Evolutionary conservation across 2,113 vertebrate genomes (phyloP).

Genomic region (Pseudorhombus dupliciocellatus): DNA sequence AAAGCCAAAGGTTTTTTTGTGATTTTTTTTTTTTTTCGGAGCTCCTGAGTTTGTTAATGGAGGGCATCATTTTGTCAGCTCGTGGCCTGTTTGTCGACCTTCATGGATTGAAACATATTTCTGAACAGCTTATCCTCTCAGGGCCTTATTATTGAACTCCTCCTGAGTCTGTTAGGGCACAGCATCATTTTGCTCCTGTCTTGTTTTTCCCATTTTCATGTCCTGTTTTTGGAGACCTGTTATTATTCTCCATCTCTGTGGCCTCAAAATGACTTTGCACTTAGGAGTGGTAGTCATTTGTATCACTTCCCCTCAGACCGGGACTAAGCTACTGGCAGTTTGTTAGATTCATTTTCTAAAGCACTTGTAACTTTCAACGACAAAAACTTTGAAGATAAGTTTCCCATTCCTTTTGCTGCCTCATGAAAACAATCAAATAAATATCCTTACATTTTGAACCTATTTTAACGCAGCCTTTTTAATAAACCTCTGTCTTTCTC

Average conservation of each 20-base stretch:
- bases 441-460: not conserved
- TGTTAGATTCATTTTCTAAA: not conserved
- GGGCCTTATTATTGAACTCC: not conserved
- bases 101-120: not conserved
- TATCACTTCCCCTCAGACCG: not conserved
- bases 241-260: not conserved
- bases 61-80: not conserved
- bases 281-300: too few relatives aligned
- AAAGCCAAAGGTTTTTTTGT: not conserved
- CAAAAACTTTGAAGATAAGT: not conserved
- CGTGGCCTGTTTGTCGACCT: conserved; percentile 4
- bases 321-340: not conserved
- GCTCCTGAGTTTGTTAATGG: conserved; percentile 4
- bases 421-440: not conserved
- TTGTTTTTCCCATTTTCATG: not conserved
- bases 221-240: not conserved
- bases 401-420: not conserved
- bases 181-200: not conserved
- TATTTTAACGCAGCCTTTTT: not conserved
- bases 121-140: not conserved
- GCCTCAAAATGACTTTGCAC: not conserved
- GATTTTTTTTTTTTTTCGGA: not conserved
- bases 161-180: not conserved
- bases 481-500: conserved; percentile 3
- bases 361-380: not conserved